phyloP scores from a whole-genome alignment of 2,113 vertebrate species.

The Nothocercus julius region DNA sequence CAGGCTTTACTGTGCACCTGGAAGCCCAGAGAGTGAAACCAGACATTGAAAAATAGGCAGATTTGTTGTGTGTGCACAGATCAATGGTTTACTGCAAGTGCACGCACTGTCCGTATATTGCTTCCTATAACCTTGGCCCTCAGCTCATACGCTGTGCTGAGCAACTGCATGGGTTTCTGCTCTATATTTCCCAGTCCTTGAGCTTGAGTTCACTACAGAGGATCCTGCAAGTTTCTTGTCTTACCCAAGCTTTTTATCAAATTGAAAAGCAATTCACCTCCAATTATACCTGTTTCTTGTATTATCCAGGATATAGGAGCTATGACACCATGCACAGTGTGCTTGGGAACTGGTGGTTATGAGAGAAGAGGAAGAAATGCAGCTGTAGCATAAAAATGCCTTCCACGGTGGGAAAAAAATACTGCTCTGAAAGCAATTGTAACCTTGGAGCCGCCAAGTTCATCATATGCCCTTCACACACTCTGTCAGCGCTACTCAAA shows the following conservation, averaged over 20 bases:
- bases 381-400: background rate
- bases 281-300: background rate
- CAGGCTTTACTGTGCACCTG: background rate
- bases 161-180: background rate
- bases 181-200: background rate
- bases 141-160: background rate
- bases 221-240: background rate
- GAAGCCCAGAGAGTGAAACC: background rate
- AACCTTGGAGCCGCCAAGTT: background rate
- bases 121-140: background rate
- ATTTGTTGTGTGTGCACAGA: background rate
- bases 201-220: background rate
- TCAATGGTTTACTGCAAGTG: background rate
- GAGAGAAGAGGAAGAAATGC: background rate
- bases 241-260: background rate
- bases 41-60: background rate
- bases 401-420: background rate
- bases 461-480: background rate
- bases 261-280: background rate
- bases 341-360: background rate
- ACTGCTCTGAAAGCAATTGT: background rate
- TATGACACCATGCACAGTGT: background rate
- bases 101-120: background rate
- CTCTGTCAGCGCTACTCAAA: background rate
- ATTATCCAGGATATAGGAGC: background rate